A percentile compares a stretch with the other conserved stretches of the same genome.
phyloP scores from a whole-genome alignment of 2,888 invertebrate genomes.

The Cantharis lateralis region DNA sequence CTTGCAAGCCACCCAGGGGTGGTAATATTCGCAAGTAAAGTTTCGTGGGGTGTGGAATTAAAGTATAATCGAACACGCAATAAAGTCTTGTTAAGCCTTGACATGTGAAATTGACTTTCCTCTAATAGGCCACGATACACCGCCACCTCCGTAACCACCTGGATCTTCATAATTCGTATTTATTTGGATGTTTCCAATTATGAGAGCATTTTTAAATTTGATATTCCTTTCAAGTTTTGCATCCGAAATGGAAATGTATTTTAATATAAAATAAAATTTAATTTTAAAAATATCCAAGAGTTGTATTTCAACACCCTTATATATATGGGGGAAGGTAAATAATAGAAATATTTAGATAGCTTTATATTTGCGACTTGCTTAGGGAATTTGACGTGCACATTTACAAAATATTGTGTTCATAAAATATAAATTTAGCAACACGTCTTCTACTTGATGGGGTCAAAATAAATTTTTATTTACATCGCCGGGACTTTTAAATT shows the following conservation, averaged over 20 bases:
- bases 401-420: neutral
- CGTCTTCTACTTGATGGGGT: neutral
- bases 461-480: neutral
- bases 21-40: neutral
- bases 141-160: neutral
- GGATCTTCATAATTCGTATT: neutral
- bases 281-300: constrained; percentile 18
- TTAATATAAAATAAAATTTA: constrained; percentile 15
- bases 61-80: constrained; percentile 2
- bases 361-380: constrained; percentile 7
- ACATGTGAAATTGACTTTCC: constrained; percentile 3
- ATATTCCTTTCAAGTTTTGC: neutral
- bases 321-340: constrained; percentile 17
- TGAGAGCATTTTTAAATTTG: neutral
- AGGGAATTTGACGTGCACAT: neutral
- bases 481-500: neutral
- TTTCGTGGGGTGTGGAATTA: constrained; percentile 4
- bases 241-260: neutral
- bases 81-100: constrained; percentile 12
- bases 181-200: neutral
- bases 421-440: neutral
- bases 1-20: neutral
- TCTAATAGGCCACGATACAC: neutral
- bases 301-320: constrained; percentile 20
- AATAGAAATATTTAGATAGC: constrained; percentile 22